Percentiles rank a stretch among this genome's conserved stretches.
phyloP scores from a whole-genome alignment of 2,797 vertebrate genomes.

The Bothrops alternatus region DNA sequence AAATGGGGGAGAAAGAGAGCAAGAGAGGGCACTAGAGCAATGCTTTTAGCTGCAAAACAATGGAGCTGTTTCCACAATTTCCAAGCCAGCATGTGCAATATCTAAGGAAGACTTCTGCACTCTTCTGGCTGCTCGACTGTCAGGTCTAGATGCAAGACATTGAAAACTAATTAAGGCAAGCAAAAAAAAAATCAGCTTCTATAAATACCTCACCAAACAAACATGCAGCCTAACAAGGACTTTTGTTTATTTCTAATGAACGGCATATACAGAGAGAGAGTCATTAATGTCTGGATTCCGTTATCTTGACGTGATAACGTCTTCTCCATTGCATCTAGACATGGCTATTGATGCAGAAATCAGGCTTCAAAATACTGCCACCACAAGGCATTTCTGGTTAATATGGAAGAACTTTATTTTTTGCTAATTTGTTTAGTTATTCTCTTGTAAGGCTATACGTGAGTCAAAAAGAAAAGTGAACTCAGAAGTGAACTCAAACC shows the following conservation, averaged over 20 bases:
- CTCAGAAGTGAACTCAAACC: conserved; percentile 14
- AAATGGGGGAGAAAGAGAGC: background rate
- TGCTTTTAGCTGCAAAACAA: background rate
- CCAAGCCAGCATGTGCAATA: background rate
- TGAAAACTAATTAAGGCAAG: background rate
- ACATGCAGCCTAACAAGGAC: background rate
- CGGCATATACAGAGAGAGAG: background rate
- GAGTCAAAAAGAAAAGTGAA: conserved; percentile 25
- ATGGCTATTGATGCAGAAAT: too few species aligned
- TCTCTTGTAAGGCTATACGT: background rate
- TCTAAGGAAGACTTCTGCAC: background rate
- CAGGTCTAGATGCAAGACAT: background rate
- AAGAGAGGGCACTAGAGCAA: background rate
- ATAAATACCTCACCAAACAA: background rate
- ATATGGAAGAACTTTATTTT: conserved; percentile 31
- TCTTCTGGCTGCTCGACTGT: background rate
- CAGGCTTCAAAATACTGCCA: conserved; percentile 37
- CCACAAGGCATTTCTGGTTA: conserved; percentile 37
- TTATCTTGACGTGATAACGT: background rate
- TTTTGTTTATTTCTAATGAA: background rate
- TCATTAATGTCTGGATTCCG: background rate
- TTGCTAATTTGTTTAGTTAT: conserved; percentile 40
- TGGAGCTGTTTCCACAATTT: background rate
- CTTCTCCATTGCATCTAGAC: background rate
- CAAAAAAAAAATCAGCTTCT: background rate